Evolutionary conservation across 2,888 invertebrate species (phyloP), one percentile per base, ranked within the genome.

Genomic region (Ophioninae sp.): DNA sequence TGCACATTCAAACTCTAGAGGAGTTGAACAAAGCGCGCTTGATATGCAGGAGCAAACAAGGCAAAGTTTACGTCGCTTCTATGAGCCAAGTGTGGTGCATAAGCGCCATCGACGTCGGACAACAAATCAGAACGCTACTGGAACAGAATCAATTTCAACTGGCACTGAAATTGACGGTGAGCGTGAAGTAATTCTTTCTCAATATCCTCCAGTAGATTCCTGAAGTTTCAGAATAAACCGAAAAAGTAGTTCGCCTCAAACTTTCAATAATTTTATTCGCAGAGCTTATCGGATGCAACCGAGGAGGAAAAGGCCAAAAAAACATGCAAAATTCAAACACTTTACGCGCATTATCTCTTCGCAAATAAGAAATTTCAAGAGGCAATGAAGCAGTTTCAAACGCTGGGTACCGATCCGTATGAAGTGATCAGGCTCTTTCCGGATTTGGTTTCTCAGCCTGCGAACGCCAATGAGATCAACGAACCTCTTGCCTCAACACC

Each of bases 341-440:
- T 98, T 0, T 96, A 97, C 91, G 99, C 99, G 0, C 96, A 98
- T 89, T 97, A 99, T 91, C 93, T 99, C 10, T 99, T 99, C 93
- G 96, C 96, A 76, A 96, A 96, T 90, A 97, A 97, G 91, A 95
- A 97, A 88, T 99, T 98, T 91, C 94, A 96, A 10, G 96, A 97
- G 87, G 97, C 99, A 0, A 98, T 99, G 97, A 95, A 96, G 77
- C 96, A 98, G 90, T 99, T 99, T 93, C 94, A 96, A 6, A 96
- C 97, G 91, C 94, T 99, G 0, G 96, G 96, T 88, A 98, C 98
- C 6, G 99, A 99, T 93, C 98, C 99, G 0, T 97, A 97, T 65
- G 97, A 98, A 91, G 99, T 99, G 10, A 99, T 99, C 85, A 96
- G 98, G 84, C 94, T 99, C 44, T 99, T 98, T 93, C 99, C 99